Evolutionary conservation across 2,888 invertebrate genomes (phyloP).

Genomic region (Rhagonycha lutea): DNA sequence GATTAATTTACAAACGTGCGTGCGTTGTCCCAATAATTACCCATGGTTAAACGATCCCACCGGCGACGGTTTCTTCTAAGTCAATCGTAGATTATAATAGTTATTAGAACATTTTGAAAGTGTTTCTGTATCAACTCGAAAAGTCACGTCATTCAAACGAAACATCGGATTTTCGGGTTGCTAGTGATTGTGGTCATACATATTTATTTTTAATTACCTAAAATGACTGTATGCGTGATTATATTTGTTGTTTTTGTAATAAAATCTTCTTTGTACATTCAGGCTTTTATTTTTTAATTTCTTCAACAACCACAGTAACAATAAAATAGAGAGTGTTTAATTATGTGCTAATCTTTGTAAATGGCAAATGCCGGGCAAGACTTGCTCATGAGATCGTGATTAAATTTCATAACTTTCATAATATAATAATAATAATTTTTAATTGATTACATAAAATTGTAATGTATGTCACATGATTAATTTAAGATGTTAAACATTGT

Average conservation of each 20-base stretch:
- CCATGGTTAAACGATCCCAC: slow-evolving; percentile 94
- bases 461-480: slow-evolving; percentile 19
- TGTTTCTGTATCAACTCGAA: slow-evolving; percentile 31
- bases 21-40: slow-evolving; percentile 92
- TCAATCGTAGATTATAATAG: slow-evolving; percentile 44
- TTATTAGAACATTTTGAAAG: slow-evolving; percentile 31
- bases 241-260: slow-evolving; percentile 49
- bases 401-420: neutral
- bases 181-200: slow-evolving; percentile 47
- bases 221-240: slow-evolving; percentile 52
- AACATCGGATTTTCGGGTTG: slow-evolving; percentile 13
- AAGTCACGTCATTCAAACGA: slow-evolving; percentile 20
- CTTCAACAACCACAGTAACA: slow-evolving; percentile 11
- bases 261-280: slow-evolving; percentile 42
- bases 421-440: slow-evolving; percentile 2
- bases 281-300: slow-evolving; percentile 44
- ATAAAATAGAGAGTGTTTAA: slow-evolving; percentile 1
- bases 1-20: slow-evolving; percentile 89
- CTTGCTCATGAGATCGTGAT: neutral
- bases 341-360: slow-evolving; percentile 10
- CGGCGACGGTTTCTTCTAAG: slow-evolving; percentile 87
- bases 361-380: slow-evolving; percentile 19
- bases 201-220: slow-evolving; percentile 48
- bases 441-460: slow-evolving; percentile 19
- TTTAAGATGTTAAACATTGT: slow-evolving; percentile 10